Percentiles rank a stretch among this genome's conserved stretches.
These are phyloP conservation scores for Actinemys pallida DNA, from an alignment of 2,113 vertebrate genomes.

Conservation along the genomic window DNA sequence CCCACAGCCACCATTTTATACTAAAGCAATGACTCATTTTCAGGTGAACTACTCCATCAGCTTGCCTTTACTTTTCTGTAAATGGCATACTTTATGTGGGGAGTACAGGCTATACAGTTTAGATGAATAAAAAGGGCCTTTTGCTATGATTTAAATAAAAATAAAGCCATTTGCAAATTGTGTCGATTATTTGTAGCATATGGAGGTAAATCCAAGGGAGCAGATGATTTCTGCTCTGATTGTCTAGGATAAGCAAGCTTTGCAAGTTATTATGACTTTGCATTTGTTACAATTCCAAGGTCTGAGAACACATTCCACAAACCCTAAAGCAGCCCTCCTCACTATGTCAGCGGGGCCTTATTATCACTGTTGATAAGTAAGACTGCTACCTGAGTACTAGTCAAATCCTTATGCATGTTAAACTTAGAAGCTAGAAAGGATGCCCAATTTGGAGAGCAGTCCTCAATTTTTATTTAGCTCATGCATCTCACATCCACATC, in stretches of 20 bases:
- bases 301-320: neutral
- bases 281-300: neutral
- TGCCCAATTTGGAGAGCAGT: neutral
- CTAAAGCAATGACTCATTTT: neutral
- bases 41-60: neutral
- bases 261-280: neutral
- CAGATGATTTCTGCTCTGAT: neutral
- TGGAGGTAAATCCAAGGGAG: neutral
- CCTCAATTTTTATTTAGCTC: neutral
- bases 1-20: neutral
- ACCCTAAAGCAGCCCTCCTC: neutral
- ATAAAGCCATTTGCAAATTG: neutral
- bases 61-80: neutral
- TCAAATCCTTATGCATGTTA: neutral
- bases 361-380: neutral
- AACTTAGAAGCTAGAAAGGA: neutral
- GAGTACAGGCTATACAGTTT: neutral
- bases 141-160: neutral
- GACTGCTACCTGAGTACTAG: neutral
- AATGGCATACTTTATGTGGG: neutral
- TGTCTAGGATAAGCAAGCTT: neutral
- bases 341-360: rapidly evolving
- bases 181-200: neutral
- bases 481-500: neutral
- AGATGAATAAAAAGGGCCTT: neutral